Evolutionary conservation across 2,888 invertebrate genomes (phyloP).

Genomic region (Norana najaformis): DNA sequence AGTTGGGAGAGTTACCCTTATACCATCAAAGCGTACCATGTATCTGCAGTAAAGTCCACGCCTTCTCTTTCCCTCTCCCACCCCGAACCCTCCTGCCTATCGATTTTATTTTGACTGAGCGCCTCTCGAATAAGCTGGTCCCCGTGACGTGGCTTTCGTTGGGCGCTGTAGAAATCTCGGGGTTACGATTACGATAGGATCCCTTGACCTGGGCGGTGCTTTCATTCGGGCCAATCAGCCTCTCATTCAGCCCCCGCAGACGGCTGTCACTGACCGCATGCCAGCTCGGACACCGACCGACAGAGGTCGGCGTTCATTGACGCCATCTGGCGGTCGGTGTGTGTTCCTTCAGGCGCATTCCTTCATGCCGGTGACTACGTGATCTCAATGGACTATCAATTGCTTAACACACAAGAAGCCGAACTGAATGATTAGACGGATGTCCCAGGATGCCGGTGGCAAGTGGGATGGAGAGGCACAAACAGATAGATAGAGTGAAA

Average conservation of each 20-base stretch:
- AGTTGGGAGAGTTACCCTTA: too few species aligned
- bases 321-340: neutral
- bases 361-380: neutral
- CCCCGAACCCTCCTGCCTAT: neutral
- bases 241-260: neutral
- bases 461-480: neutral
- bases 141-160: too few species aligned
- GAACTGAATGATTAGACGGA: neutral
- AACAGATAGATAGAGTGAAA: too few species aligned
- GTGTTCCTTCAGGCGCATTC: neutral
- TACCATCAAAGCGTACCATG: too few species aligned
- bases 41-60: too few species aligned
- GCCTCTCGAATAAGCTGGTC: too few species aligned
- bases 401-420: neutral
- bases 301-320: neutral
- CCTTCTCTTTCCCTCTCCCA: constrained; percentile 48
- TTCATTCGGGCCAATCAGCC: too few species aligned
- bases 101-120: too few species aligned
- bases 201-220: too few species aligned
- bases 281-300: neutral
- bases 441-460: neutral
- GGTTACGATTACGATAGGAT: too few species aligned
- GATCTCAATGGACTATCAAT: neutral
- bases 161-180: too few species aligned
- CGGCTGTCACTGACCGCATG: neutral